phyloP scores from a whole-genome alignment of 1,140 invertebrate genomes.

The Akabosia matsudoensis region DNA sequence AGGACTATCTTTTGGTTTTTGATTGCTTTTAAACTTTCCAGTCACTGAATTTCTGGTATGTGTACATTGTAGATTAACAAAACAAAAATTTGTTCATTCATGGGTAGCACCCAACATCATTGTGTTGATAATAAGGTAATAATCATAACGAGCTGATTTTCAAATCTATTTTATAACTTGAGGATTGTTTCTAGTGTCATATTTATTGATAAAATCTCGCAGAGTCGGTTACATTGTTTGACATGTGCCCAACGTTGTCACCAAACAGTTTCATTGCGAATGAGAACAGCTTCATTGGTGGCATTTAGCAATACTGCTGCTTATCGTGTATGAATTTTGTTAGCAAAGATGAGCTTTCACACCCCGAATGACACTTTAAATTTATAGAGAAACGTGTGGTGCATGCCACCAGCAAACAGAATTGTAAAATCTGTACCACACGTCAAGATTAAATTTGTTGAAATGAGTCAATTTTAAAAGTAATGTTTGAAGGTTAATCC shows the following conservation, averaged over 20 bases:
- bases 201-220: neutral
- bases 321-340: too few relatives aligned
- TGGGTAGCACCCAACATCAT: neutral
- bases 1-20: too few relatives aligned
- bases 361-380: neutral
- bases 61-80: too few relatives aligned
- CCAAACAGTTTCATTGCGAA: neutral
- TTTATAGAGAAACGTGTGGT: too few relatives aligned
- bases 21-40: too few relatives aligned
- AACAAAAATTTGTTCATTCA: too few relatives aligned
- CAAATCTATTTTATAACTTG: neutral
- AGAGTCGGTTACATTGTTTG: neutral
- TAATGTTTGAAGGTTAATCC: too few relatives aligned
- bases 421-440: too few relatives aligned
- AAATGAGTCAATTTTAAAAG: too few relatives aligned
- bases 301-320: neutral
- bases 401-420: too few relatives aligned
- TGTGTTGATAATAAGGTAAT: neutral
- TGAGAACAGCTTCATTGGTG: neutral
- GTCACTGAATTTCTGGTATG: too few relatives aligned
- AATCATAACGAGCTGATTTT: neutral
- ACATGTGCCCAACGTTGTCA: constrained; percentile 8
- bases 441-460: too few relatives aligned
- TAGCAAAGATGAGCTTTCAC: neutral
- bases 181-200: neutral